These are phyloP conservation scores for Drosophila dives DNA, from an alignment of 2,888 invertebrate species.

Conservation along the genomic window DNA sequence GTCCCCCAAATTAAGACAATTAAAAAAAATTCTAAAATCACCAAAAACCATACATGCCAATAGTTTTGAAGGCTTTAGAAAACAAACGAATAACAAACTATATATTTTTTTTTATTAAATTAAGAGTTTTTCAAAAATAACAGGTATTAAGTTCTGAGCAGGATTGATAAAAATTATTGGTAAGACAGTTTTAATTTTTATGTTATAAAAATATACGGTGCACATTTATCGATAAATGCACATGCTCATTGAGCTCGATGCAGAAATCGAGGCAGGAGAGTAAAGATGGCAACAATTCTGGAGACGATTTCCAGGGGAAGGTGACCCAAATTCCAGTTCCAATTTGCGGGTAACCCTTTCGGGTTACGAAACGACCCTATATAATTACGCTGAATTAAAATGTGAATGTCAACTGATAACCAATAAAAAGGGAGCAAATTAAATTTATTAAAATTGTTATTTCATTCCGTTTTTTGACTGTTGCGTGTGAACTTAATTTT, in stretches of 20 bases:
- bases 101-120: no score
- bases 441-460: slow-evolving; percentile 71
- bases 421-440: slow-evolving; percentile 63
- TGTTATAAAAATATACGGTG: no score
- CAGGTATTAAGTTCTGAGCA: no score
- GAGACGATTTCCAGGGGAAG: slow-evolving; percentile 19
- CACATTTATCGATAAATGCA: slow-evolving; percentile 20
- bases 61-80: no score
- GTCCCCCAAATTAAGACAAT: no score
- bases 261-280: slow-evolving; percentile 17
- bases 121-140: no score
- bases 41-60: no score
- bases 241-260: slow-evolving; percentile 57
- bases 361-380: slow-evolving; percentile 36
- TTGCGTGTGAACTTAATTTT: slow-evolving; percentile 62
- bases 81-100: no score
- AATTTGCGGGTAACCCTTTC: slow-evolving; percentile 61
- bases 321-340: slow-evolving; percentile 64
- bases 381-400: slow-evolving; percentile 72
- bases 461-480: slow-evolving; percentile 35
- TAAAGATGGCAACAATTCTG: slow-evolving; percentile 22
- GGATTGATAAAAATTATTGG: no score
- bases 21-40: no score
- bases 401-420: slow-evolving; percentile 73
- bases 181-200: no score